Conservation (phyloP, 2,888 invertebrate species). For the Trachelus iudaicus region DNA sequence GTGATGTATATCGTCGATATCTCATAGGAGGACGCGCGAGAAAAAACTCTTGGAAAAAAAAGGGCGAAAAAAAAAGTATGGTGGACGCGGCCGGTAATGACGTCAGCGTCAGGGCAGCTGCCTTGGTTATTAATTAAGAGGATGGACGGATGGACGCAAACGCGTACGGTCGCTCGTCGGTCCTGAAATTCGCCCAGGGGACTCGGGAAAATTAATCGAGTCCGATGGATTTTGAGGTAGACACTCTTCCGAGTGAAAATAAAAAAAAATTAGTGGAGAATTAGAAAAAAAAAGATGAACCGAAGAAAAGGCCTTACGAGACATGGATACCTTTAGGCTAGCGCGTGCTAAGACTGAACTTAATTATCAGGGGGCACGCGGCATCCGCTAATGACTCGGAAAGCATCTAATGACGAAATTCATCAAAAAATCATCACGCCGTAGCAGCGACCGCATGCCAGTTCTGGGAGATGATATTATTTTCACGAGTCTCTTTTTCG, state of each 20-base stretch:
- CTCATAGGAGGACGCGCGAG: slow-evolving; percentile 37
- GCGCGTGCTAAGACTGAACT: slow-evolving; percentile 45
- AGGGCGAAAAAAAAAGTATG: background rate
- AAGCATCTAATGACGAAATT: slow-evolving; percentile 50
- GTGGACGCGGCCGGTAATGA: slow-evolving; percentile 48
- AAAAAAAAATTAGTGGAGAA: background rate
- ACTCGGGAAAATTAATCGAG: slow-evolving; percentile 54
- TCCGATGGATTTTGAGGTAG: slow-evolving; percentile 46
- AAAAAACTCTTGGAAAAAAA: slow-evolving; percentile 22
- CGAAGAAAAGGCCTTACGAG: slow-evolving; percentile 13
- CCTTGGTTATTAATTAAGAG: slow-evolving; percentile 62
- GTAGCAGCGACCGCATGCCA: background rate
- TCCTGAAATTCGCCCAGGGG: slow-evolving; percentile 52
- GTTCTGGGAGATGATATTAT: too few species aligned
- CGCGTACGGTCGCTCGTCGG: slow-evolving; percentile 34
- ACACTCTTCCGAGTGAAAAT: slow-evolving; percentile 9
- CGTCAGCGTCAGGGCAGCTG: slow-evolving; percentile 58
- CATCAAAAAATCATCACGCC: slow-evolving; percentile 55
- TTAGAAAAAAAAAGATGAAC: background rate
- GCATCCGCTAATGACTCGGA: slow-evolving; percentile 43
- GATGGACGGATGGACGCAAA: slow-evolving; percentile 20
- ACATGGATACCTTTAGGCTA: slow-evolving; percentile 51
- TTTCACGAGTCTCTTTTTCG: too few species aligned
- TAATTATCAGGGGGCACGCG: slow-evolving; percentile 42
- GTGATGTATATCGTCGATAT: slow-evolving; percentile 59